These are phyloP conservation scores for Laticauda colubrina DNA, from an alignment of 2,113 vertebrate species.

Conservation along the genomic window DNA sequence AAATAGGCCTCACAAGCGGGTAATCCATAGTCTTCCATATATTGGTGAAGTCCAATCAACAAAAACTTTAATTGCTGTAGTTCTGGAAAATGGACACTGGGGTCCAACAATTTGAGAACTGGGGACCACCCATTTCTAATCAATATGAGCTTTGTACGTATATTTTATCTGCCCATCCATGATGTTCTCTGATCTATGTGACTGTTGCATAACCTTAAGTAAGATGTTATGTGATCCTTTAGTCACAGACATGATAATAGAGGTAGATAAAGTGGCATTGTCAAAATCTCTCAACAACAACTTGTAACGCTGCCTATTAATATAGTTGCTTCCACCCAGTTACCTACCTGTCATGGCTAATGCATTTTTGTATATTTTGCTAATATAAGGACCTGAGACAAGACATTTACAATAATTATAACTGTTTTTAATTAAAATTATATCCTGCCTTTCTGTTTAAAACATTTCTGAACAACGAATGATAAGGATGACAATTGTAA, in stretches of 20 bases:
- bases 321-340: background rate
- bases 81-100: too few relatives aligned
- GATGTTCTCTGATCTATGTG: background rate
- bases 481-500: background rate
- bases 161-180: background rate
- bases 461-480: background rate
- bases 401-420: background rate
- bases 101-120: too few relatives aligned
- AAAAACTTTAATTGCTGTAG: background rate
- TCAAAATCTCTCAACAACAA: background rate
- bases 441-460: background rate
- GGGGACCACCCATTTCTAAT: background rate
- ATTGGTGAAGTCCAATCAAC: background rate
- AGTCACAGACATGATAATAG: background rate
- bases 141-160: background rate
- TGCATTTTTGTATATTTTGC: background rate
- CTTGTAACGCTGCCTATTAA: background rate
- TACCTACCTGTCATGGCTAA: background rate
- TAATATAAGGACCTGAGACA: background rate
- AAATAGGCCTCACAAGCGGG: background rate
- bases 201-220: background rate
- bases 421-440: background rate
- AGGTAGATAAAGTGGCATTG: background rate
- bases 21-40: background rate
- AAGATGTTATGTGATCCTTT: background rate